phyloP scores from a whole-genome alignment of 2,113 vertebrate genomes.

The Psilopsiagon aurifrons region DNA sequence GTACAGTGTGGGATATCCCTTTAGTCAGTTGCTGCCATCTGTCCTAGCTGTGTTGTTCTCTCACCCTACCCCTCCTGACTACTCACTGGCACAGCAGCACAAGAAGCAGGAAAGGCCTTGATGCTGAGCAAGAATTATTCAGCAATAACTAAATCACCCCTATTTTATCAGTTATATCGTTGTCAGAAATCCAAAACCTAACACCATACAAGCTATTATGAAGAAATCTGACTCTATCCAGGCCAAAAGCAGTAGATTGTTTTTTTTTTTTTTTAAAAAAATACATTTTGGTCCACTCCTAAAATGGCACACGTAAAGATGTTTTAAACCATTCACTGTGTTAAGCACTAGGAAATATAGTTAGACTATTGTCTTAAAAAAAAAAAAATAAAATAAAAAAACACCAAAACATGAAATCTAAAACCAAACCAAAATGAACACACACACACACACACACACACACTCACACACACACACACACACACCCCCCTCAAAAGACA shows the following conservation, averaged over 20 bases:
- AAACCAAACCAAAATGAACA: fast-evolving
- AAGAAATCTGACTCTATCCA: not conserved
- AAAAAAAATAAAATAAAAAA: too few relatives aligned
- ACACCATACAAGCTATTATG: fast-evolving
- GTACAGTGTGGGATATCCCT: not conserved
- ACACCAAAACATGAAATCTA: not conserved
- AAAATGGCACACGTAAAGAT: fast-evolving
- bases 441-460: not conserved
- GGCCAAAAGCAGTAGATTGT: not conserved
- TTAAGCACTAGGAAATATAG: not conserved
- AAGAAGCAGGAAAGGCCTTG: not conserved
- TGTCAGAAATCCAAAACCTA: not conserved
- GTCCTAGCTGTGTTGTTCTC: not conserved
- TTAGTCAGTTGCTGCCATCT: not conserved
- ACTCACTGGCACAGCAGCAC: not conserved
- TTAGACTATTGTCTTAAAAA: not conserved
- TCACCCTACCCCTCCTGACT: not conserved
- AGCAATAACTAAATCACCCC: not conserved
- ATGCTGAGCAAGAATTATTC: not conserved
- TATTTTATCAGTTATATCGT: not conserved
- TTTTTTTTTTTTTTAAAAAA: not conserved
- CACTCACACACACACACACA: too few relatives aligned
- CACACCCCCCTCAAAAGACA: not conserved
- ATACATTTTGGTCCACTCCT: not conserved
- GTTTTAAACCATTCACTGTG: not conserved